phyloP scores from a whole-genome alignment of 2,888 invertebrate species.

The Aethes cnicana region DNA sequence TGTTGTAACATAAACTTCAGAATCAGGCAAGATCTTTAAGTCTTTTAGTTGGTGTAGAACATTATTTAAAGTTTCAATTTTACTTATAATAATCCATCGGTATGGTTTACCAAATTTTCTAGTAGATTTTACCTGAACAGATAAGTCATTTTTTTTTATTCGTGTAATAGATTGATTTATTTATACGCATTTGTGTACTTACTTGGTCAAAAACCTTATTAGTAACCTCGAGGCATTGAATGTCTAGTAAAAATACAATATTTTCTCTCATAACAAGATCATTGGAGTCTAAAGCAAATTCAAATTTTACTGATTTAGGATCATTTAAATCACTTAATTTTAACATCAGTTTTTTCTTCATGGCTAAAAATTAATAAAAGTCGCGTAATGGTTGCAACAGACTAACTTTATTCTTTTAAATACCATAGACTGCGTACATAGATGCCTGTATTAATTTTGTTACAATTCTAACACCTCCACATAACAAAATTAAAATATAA shows the following conservation, averaged over 20 bases:
- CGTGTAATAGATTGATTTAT: too few species aligned
- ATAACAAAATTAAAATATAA: too few species aligned
- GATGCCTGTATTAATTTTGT: too few species aligned
- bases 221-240: slow-evolving; percentile 40
- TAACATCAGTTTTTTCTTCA: slow-evolving; percentile 40
- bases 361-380: slow-evolving; percentile 26
- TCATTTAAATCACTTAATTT: slow-evolving; percentile 35
- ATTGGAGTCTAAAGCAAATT: slow-evolving; percentile 33
- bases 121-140: slow-evolving; percentile 44
- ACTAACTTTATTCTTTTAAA: too few species aligned
- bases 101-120: slow-evolving; percentile 48
- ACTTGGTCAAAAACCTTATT: slow-evolving; percentile 45
- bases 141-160: background rate
- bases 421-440: too few species aligned
- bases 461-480: too few species aligned
- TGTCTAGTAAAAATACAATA: slow-evolving; percentile 41
- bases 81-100: slow-evolving; percentile 57
- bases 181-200: too few species aligned
- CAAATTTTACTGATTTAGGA: slow-evolving; percentile 41
- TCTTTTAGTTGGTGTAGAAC: slow-evolving; percentile 38
- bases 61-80: slow-evolving; percentile 26
- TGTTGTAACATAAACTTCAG: slow-evolving; percentile 53
- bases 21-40: slow-evolving; percentile 50
- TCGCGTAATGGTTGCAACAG: background rate
- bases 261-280: slow-evolving; percentile 34